Conservation (phyloP, 1,140 invertebrate species). For the Calephelis virginiensis region DNA sequence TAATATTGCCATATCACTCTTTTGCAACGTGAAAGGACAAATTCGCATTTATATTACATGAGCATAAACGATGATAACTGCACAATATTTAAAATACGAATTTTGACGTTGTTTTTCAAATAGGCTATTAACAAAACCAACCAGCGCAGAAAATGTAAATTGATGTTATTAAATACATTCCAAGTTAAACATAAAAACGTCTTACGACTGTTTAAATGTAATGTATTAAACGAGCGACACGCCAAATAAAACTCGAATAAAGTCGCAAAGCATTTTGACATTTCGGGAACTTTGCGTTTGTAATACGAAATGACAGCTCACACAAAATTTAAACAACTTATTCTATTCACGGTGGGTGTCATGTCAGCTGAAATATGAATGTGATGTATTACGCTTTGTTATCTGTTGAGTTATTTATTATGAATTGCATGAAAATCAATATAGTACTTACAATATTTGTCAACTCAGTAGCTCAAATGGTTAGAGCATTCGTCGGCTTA, state of each 20-base stretch:
- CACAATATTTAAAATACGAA: background rate
- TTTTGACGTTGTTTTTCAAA: background rate
- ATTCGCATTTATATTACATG: too few relatives aligned
- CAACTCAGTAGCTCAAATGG: too few relatives aligned
- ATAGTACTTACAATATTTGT: too few relatives aligned
- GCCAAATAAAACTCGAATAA: slow-evolving; percentile 7
- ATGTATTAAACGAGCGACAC: slow-evolving; percentile 11
- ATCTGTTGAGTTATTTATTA: too few relatives aligned
- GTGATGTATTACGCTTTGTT: background rate
- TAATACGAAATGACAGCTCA: slow-evolving; percentile 11
- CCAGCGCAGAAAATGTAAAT: slow-evolving; percentile 16
- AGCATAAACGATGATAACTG: too few relatives aligned
- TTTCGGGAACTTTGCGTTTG: slow-evolving; percentile 13
- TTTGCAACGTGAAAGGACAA: too few relatives aligned
- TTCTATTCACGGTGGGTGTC: slow-evolving; percentile 10
- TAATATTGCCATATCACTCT: too few relatives aligned
- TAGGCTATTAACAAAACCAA: slow-evolving; percentile 3
- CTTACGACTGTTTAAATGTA: slow-evolving; percentile 2
- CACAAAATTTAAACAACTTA: slow-evolving; percentile 17
- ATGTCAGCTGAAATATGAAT: slow-evolving; percentile 8
- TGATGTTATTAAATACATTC: slow-evolving; percentile 14
- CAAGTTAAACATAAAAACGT: slow-evolving; percentile 1
- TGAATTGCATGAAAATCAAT: too few relatives aligned
- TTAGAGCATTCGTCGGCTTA: too few relatives aligned
- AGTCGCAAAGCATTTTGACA: slow-evolving; percentile 13